These are phyloP conservation scores for Malurus splendens DNA, from an alignment of 2,797 vertebrate species.

Conservation along the genomic window DNA sequence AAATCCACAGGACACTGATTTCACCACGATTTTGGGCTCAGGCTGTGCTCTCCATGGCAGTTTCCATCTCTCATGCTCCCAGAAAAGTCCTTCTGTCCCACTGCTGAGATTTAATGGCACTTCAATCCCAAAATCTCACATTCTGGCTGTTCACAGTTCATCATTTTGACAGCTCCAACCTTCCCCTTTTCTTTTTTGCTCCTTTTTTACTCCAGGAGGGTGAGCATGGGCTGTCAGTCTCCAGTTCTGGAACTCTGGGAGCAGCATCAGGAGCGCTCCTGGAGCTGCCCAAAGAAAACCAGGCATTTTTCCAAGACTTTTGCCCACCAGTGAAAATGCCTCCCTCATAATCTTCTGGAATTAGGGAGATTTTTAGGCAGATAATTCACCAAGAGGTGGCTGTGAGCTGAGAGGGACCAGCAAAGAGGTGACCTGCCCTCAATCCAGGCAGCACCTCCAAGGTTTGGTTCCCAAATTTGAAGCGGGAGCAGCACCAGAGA, in stretches of 20 bases:
- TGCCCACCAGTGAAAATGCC: background rate
- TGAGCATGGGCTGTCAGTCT: background rate
- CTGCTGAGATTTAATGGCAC: background rate
- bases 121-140: background rate
- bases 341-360: fast-evolving
- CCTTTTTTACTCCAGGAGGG: background rate
- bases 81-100: background rate
- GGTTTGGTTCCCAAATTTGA: background rate
- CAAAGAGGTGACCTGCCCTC: background rate
- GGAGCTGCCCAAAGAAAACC: background rate
- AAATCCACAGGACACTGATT: fast-evolving
- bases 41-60: fast-evolving
- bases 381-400: background rate
- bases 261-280: background rate
- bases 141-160: fast-evolving
- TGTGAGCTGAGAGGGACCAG: background rate
- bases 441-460: background rate
- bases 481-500: background rate
- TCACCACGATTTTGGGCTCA: background rate
- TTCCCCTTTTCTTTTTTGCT: background rate
- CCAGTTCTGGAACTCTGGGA: background rate
- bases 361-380: background rate
- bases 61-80: background rate
- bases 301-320: fast-evolving
- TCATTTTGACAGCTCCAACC: background rate